phyloP scores from a whole-genome alignment of 2,888 invertebrate genomes.

The Heliconius aoede region DNA sequence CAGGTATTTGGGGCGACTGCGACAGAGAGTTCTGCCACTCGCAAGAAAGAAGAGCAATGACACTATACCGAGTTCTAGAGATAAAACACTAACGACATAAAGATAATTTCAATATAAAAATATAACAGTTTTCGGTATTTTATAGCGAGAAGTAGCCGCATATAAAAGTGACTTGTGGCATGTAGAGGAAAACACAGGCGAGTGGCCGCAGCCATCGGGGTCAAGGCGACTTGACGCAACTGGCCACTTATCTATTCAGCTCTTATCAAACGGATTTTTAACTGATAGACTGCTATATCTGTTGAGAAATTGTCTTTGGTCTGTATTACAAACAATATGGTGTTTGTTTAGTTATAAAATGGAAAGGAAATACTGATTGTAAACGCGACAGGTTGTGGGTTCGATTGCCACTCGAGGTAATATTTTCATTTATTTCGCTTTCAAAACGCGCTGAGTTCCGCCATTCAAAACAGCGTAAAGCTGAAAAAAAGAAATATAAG shows the following conservation, averaged over 20 bases:
- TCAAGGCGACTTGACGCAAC: conserved; percentile 78
- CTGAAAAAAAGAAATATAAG: too few relatives aligned
- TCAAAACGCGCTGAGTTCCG: too few relatives aligned
- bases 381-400: neutral
- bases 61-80: neutral
- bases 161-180: conserved; percentile 48
- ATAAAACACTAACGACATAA: neutral
- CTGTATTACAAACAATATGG: neutral
- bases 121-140: neutral
- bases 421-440: too few relatives aligned
- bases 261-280: conserved; percentile 59
- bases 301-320: conserved; percentile 39
- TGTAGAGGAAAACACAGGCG: conserved; percentile 54
- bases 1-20: neutral
- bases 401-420: too few relatives aligned
- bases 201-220: conserved; percentile 62
- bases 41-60: neutral
- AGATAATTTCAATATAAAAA: neutral
- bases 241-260: conserved; percentile 58
- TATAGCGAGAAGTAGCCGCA: conserved; percentile 4
- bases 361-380: neutral
- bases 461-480: too few relatives aligned
- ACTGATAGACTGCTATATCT: conserved; percentile 47
- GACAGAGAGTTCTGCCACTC: neutral
- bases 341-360: neutral